Conservation (phyloP, 2,113 vertebrate species). For the Gymnocephalus cernua region DNA sequence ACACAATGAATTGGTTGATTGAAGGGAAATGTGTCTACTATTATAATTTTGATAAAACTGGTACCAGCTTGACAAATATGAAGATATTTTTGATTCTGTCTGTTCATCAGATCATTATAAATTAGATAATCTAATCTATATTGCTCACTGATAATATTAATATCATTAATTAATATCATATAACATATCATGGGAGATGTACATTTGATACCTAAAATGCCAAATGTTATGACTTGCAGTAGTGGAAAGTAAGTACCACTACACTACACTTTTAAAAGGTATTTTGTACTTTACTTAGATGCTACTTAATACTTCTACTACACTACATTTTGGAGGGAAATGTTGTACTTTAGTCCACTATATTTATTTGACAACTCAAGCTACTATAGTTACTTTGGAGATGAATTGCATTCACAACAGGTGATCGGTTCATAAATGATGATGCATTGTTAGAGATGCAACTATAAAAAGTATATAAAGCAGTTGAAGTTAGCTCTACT, state of each 20-base stretch:
- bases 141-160: not conserved
- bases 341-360: not conserved
- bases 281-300: not conserved
- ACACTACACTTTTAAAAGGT: not conserved
- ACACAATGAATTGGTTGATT: not conserved
- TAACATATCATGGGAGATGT: not conserved
- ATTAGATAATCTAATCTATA: no score
- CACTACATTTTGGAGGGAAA: not conserved
- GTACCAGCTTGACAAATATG: not conserved
- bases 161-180: not conserved
- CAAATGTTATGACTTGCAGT: not conserved
- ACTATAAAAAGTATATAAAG: not conserved
- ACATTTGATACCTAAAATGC: not conserved
- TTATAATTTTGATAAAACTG: not conserved
- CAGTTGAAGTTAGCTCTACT: not conserved
- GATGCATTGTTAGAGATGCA: not conserved
- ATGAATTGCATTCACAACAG: no score
- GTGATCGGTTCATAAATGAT: not conserved
- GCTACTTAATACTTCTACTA: not conserved
- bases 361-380: not conserved
- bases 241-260: not conserved
- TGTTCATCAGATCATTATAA: not conserved
- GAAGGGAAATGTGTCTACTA: not conserved
- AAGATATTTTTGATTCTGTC: not conserved
- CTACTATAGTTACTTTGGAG: not conserved